Evolutionary conservation across 1,140 invertebrate genomes (phyloP).

Genomic region (Drosophila pruinosa): DNA sequence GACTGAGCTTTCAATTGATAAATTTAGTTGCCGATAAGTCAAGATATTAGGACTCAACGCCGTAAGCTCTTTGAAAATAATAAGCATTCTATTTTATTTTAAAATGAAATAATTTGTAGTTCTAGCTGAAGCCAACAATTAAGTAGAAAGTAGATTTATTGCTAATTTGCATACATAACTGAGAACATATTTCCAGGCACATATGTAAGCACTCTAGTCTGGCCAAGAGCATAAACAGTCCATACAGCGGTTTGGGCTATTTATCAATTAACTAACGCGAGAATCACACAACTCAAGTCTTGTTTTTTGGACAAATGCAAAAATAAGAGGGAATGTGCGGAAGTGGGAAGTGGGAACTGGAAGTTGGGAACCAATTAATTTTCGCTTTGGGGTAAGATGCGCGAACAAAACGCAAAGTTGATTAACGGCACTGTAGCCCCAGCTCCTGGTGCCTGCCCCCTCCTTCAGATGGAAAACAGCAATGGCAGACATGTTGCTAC

Average conservation of each 20-base stretch:
- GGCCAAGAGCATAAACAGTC: slow-evolving; percentile 11
- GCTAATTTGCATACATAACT: slow-evolving; percentile 42
- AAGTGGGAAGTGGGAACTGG: background rate
- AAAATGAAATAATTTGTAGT: too few relatives aligned
- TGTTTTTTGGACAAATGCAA: slow-evolving; percentile 22
- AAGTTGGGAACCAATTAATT: slow-evolving; percentile 62
- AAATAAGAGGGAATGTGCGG: background rate
- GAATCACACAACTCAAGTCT: slow-evolving; percentile 44
- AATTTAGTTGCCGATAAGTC: too few relatives aligned
- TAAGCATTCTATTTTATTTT: too few relatives aligned
- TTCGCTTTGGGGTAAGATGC: slow-evolving; percentile 58
- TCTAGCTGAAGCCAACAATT: too few relatives aligned
- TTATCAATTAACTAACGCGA: slow-evolving; percentile 66
- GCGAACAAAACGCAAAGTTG: slow-evolving; percentile 61
- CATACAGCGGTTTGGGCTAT: slow-evolving; percentile 26
- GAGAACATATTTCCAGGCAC: background rate
- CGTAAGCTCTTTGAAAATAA: too few relatives aligned
- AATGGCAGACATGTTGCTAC: background rate
- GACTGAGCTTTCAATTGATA: too few relatives aligned
- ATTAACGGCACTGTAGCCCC: slow-evolving; percentile 47
- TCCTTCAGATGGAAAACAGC: background rate
- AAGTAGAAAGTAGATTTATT: background rate
- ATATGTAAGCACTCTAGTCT: background rate
- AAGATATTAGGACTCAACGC: too few relatives aligned
- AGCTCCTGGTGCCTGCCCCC: background rate